These are phyloP conservation scores for Acrocephalus scirpaceus DNA, from an alignment of 2,797 vertebrate species.

Conservation along the genomic window DNA sequence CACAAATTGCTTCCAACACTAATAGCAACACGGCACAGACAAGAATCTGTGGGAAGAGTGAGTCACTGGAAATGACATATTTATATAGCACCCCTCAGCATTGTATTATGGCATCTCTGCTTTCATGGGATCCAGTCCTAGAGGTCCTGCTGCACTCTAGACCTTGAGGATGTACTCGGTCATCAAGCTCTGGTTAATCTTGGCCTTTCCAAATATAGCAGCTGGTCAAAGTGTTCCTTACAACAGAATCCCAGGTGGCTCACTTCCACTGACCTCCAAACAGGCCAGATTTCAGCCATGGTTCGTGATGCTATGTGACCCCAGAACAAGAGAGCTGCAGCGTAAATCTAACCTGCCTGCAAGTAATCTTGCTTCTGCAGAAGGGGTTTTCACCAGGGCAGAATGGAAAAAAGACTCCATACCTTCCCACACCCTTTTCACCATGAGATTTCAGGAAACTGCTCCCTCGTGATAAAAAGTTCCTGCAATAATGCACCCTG, in stretches of 20 bases:
- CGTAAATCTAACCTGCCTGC: background rate
- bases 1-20: conserved; percentile 50
- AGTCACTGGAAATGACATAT: conserved; percentile 54
- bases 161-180: background rate
- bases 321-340: background rate
- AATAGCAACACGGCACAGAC: conserved; percentile 36
- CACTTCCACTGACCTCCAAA: background rate
- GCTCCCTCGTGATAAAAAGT: conserved; percentile 34
- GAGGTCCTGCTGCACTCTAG: background rate
- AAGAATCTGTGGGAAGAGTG: conserved; percentile 58
- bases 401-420: background rate
- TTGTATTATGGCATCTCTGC: background rate
- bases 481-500: conserved; percentile 27
- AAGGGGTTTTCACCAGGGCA: background rate
- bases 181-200: background rate
- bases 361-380: background rate
- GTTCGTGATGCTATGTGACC: accelerated
- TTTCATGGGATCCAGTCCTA: background rate
- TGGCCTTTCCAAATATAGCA: background rate
- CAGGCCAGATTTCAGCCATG: background rate
- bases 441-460: conserved; percentile 15
- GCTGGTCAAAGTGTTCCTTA: background rate
- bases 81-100: conserved; percentile 9
- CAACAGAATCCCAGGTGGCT: background rate
- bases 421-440: background rate